Evolutionary conservation across 1,140 invertebrate species (phyloP), one percentile per base, ranked within the genome.

Genomic region (Rhynchophorus ferrugineus): DNA sequence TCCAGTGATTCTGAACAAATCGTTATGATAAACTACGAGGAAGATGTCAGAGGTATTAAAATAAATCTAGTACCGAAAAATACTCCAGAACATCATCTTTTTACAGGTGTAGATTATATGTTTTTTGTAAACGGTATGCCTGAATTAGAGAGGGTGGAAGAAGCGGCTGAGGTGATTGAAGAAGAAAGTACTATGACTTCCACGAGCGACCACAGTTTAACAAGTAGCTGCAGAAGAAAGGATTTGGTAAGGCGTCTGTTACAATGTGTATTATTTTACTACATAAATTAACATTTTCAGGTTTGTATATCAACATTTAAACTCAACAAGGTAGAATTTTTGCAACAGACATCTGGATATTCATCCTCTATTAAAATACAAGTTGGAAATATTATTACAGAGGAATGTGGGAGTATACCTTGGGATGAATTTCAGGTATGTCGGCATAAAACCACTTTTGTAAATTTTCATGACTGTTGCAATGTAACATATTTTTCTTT

Each of bases 391-490:
- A 71, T 95, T 6, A 73, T 72, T 9, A 81, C 80, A 42, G 84
- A 91, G 58, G 90, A 95, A 68, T 91, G 88, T 67, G 78, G 81
- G 5, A 84, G 87, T 38, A 92, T 95, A 65, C 84, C 86, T 2
- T 93, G 89, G 84, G 91, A 95, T 66, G 91, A 95, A 73, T 89
- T 96, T 75, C 91, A 94, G 83, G 89, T 91, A 71, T 72, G 61
- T 63, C 54, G 20, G 22, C 41, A 21, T 22, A 20, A 19, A 20
- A 20, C 24, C 33, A 16, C 17, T n/a, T 16, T 37, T 13, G 35
- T 13, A 37, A 37, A 37, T 37, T 37, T 37, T 37, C 11, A 37
- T 37, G 3, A 37, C 17, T 37, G 13, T 37, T 6, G 35, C 17
- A 37, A n/a, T n/a, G n/a, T n/a, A n/a, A n/a, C n/a, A n/a, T n/a